Conservation (phyloP, 1,140 invertebrate species). For the Chironomus tepperi region DNA sequence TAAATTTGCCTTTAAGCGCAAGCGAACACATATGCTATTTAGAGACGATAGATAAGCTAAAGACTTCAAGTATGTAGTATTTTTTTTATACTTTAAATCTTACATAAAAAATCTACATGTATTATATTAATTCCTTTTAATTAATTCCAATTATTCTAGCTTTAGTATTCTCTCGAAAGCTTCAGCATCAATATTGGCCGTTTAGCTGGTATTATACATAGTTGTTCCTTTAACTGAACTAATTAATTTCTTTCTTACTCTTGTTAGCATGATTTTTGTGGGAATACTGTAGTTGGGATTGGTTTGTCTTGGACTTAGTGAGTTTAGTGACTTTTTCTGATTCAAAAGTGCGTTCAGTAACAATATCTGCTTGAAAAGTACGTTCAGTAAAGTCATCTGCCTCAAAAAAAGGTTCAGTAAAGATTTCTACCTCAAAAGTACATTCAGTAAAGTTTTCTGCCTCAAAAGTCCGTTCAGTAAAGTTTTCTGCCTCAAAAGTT, state of each 20-base stretch:
- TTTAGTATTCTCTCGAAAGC: background rate
- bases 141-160: constrained; percentile 17
- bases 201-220: background rate
- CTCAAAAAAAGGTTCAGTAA: no score
- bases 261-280: background rate
- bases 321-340: no score
- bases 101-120: background rate
- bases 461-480: no score
- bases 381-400: no score
- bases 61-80: background rate
- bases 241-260: constrained; percentile 20
- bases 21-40: constrained; percentile 6
- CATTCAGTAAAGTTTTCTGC: no score
- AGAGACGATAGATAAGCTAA: constrained; percentile 14
- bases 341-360: no score
- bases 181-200: background rate
- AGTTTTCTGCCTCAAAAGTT: no score
- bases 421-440: no score
- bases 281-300: background rate
- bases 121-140: constrained; percentile 21
- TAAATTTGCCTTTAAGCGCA: constrained; percentile 5
- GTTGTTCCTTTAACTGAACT: background rate
- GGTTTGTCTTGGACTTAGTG: background rate
- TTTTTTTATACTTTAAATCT: constrained; percentile 1
- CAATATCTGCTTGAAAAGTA: no score